Evolutionary conservation across 2,888 invertebrate genomes (phyloP), one percentile per base, ranked within the genome.

Genomic region (Pandemis cinnamomeana): DNA sequence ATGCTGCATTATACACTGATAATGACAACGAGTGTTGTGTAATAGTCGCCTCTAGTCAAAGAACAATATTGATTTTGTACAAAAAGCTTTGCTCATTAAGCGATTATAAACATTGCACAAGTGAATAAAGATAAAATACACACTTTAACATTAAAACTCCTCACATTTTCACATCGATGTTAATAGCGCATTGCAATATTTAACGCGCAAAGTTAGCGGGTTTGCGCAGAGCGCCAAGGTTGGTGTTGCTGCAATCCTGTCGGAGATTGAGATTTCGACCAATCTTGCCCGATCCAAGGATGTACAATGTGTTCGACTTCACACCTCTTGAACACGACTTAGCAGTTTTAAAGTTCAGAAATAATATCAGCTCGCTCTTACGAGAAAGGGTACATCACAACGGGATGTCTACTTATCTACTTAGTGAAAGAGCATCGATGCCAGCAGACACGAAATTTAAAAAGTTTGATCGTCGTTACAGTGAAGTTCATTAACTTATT

Each of bases 251-350:
- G 79, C 79, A 84, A 80, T 71, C 72, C 74, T 70, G 76, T 73
- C 77, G 78, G 80, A 83, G 85, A 85, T 83, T 87, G 80, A 83
- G 85, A 85, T 83, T 87, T 84, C 83, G 80, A 80, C 80, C 82
- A 86, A 87, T 87, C 88, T 86, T 80, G 72, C 79, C 73, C 78
- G 71, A 84, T 84, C 85, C 88, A 89, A 88, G 89, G 87, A 80
- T 83, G 84, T 80, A 62, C 62, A 78, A 81, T 79, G 64, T 78
- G 80, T 77, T 76, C 78, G 76, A 78, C 79, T 83, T 83, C 80
- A 82, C 80, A 82, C 82, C 72, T 77, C 68, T 77, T 75, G 71
- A 71, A 69, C 77, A 76, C 75, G 67, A 73, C 41, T 48, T 44
- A 48, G 70, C 71, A 77, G 58, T 72, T 72, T 68, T 75, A 64